Evolutionary conservation across 2,113 vertebrate genomes (phyloP).

Genomic region (Megaceryle torquata): DNA sequence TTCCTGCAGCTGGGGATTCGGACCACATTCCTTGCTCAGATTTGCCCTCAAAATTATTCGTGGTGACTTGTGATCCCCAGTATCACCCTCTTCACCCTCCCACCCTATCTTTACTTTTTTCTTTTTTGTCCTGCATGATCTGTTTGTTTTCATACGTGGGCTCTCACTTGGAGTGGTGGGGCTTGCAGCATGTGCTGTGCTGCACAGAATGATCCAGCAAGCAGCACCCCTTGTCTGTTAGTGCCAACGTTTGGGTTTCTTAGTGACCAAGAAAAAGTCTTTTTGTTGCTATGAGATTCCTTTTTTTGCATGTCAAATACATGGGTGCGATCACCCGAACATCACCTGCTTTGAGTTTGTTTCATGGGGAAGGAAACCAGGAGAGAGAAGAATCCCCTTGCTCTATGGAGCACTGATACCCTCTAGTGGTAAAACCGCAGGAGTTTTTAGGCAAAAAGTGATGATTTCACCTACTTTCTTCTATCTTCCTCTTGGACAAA

Average conservation of each 20-base stretch:
- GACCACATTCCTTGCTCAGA: not conserved
- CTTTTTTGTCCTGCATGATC: not conserved
- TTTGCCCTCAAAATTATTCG: not conserved
- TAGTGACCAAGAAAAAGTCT: not conserved
- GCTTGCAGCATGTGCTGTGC: not conserved
- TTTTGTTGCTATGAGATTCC: not conserved
- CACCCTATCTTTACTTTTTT: not conserved
- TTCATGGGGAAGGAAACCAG: not conserved
- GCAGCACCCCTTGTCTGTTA: not conserved
- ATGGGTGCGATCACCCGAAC: not conserved
- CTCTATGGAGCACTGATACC: not conserved
- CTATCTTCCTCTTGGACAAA: not conserved
- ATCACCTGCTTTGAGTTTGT: not conserved
- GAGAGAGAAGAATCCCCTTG: not conserved
- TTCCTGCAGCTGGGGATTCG: not conserved
- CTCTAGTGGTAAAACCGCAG: constrained; percentile 29
- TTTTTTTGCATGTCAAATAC: not conserved
- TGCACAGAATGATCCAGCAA: rapidly evolving
- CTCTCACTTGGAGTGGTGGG: not conserved
- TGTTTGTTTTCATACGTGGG: not conserved
- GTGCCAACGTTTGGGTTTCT: not conserved
- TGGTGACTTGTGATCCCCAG: not conserved
- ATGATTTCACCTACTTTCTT: not conserved
- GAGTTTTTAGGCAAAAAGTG: not conserved
- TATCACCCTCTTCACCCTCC: not conserved